Percentiles rank a stretch among this genome's conserved stretches.
phyloP scores from a whole-genome alignment of 2,888 invertebrate genomes.

The Trisateles emortualis region DNA sequence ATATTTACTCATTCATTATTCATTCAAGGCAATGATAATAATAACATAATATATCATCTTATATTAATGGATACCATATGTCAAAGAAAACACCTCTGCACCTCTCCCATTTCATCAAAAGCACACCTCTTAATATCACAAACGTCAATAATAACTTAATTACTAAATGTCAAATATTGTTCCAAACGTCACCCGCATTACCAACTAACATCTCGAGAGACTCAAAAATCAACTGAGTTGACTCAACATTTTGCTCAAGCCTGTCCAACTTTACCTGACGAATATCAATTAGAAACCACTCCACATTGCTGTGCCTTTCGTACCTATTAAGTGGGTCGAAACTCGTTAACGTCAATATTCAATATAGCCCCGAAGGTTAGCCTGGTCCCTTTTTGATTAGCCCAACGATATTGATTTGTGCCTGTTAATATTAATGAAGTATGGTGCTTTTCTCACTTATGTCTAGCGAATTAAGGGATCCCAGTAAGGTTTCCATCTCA shows the following conservation, averaged over 20 bases:
- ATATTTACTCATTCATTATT: no score
- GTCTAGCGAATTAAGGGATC: not conserved
- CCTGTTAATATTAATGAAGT: slow-evolving; percentile 37
- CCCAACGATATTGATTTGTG: slow-evolving; percentile 34
- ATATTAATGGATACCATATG: not conserved
- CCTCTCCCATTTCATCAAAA: not conserved
- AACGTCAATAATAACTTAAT: slow-evolving; percentile 39
- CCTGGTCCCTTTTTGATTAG: slow-evolving; percentile 42
- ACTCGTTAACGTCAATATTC: slow-evolving; percentile 42
- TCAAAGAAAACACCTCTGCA: not conserved
- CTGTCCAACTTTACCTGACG: slow-evolving; percentile 41
- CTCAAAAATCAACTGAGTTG: slow-evolving; percentile 30
- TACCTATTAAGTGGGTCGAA: slow-evolving; percentile 30
- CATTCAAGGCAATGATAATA: no score
- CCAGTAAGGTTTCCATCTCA: not conserved
- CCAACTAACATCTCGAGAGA: slow-evolving; percentile 35
- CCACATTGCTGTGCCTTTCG: slow-evolving; percentile 26
- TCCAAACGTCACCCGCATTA: slow-evolving; percentile 34
- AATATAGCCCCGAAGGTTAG: slow-evolving; percentile 26
- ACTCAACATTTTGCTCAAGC: slow-evolving; percentile 6
- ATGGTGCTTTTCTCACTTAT: slow-evolving; percentile 14
- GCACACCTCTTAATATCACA: not conserved
- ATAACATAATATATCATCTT: no score
- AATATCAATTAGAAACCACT: slow-evolving; percentile 43
- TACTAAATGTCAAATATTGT: slow-evolving; percentile 37